These are phyloP conservation scores for Drosophila elegans DNA, from an alignment of 1,140 invertebrate species.

Conservation along the genomic window DNA sequence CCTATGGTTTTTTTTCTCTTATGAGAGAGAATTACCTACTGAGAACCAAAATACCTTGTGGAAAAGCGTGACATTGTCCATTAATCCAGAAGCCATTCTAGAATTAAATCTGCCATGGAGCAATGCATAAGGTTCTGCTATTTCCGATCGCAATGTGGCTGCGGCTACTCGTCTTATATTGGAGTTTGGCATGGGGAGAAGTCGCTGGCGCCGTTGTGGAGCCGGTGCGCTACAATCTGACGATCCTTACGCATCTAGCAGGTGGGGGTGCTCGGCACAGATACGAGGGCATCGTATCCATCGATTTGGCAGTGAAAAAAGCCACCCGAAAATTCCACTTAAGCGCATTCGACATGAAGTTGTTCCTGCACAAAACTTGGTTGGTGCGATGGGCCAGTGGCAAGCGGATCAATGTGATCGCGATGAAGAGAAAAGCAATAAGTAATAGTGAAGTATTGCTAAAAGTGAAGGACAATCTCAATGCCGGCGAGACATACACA, in stretches of 20 bases:
- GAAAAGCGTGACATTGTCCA: background rate
- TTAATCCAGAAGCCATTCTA: background rate
- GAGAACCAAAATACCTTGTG: background rate
- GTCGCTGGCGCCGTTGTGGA: background rate
- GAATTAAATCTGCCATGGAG: background rate
- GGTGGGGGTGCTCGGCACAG: background rate
- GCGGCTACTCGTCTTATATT: background rate
- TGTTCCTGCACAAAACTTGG: background rate
- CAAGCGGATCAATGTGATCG: background rate
- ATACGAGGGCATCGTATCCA: constrained; percentile 5
- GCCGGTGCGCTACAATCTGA: constrained; percentile 7
- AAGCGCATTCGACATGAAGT: background rate
- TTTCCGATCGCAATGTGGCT: constrained; percentile 11
- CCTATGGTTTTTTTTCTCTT: too few relatives aligned
- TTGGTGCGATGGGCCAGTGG: background rate
- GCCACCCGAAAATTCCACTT: background rate
- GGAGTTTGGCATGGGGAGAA: background rate
- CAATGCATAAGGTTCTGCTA: background rate
- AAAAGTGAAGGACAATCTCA: background rate
- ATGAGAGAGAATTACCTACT: too few relatives aligned
- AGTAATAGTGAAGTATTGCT: background rate
- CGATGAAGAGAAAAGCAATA: background rate
- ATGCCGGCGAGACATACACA: constrained; percentile 1
- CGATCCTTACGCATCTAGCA: constrained; percentile 1
- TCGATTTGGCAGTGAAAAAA: background rate